Conservation (phyloP, 2,888 invertebrate genomes). For the Caenorhabditis drosophilae region DNA sequence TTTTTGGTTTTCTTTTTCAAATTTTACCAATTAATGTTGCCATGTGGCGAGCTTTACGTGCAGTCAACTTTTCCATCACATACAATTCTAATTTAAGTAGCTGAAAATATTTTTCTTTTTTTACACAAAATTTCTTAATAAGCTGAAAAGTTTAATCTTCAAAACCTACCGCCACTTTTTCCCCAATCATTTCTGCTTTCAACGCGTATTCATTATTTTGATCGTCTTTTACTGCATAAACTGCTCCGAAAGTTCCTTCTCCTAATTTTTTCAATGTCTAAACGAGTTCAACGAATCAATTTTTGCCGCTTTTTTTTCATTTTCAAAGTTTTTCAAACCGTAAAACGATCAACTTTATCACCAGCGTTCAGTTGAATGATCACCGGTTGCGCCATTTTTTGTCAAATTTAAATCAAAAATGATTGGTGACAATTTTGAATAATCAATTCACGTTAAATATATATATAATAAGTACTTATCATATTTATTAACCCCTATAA, state of each 20-base stretch:
- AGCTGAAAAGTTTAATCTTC: too few species aligned
- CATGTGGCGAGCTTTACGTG: conserved; percentile 48
- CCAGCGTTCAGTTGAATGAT: conserved; percentile 37
- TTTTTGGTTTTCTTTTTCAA: neutral
- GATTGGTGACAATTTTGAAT: neutral
- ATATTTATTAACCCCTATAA: too few species aligned
- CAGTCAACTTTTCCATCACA: conserved; percentile 52
- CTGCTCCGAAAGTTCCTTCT: conserved; percentile 60
- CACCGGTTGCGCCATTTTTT: conserved; percentile 10
- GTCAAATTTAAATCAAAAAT: neutral
- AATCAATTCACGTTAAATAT: too few species aligned
- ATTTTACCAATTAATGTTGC: conserved; percentile 38
- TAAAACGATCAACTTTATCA: conserved; percentile 37
- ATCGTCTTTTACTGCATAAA: conserved; percentile 45
- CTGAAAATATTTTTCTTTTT: too few species aligned
- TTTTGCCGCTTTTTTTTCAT: neutral
- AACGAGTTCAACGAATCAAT: neutral
- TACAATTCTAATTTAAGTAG: conserved; percentile 57
- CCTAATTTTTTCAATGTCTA: conserved; percentile 48
- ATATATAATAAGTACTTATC: too few species aligned
- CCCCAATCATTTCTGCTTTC: conserved; percentile 50
- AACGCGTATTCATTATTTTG: conserved; percentile 44
- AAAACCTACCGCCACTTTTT: conserved; percentile 42
- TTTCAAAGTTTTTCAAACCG: conserved; percentile 10
- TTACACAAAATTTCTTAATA: too few species aligned